These are phyloP conservation scores for Polietes domitor DNA, from an alignment of 2,888 invertebrate genomes.

Conservation along the genomic window DNA sequence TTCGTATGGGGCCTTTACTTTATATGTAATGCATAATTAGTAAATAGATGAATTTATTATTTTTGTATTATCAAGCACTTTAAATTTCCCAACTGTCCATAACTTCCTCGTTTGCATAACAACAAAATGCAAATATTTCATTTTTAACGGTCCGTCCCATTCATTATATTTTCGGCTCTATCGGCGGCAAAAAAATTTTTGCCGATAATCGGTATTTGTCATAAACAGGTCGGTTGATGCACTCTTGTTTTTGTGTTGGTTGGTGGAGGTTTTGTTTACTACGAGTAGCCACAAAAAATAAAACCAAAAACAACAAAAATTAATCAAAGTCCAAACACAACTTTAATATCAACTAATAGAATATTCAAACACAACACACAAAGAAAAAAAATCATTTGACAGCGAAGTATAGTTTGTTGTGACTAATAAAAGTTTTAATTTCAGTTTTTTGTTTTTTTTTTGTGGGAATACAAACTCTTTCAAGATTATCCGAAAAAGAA, in stretches of 20 bases:
- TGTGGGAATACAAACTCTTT: not conserved
- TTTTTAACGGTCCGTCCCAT: no score
- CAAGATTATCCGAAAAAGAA: no score
- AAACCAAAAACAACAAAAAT: not conserved
- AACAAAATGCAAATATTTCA: no score
- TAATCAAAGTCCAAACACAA: constrained; percentile 1
- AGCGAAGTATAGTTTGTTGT: not conserved
- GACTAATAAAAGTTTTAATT: not conserved
- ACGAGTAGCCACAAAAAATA: not conserved
- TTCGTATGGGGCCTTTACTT: no score
- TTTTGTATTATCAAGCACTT: no score
- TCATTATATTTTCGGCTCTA: not conserved
- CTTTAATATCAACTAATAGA: not conserved
- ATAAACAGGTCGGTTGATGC: constrained; percentile 5
- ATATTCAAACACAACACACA: not conserved
- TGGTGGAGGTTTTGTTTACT: not conserved
- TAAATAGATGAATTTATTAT: no score
- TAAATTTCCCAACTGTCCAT: no score
- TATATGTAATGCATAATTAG: no score
- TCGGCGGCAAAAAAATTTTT: not conserved
- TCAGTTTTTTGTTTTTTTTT: no score
- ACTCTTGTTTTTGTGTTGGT: not conserved
- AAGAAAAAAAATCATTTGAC: not conserved
- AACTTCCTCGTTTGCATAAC: no score
- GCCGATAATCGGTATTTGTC: not conserved